These are phyloP conservation scores for Chrysomallon squamiferum DNA, from an alignment of 1,140 invertebrate genomes.

Conservation along the genomic window DNA sequence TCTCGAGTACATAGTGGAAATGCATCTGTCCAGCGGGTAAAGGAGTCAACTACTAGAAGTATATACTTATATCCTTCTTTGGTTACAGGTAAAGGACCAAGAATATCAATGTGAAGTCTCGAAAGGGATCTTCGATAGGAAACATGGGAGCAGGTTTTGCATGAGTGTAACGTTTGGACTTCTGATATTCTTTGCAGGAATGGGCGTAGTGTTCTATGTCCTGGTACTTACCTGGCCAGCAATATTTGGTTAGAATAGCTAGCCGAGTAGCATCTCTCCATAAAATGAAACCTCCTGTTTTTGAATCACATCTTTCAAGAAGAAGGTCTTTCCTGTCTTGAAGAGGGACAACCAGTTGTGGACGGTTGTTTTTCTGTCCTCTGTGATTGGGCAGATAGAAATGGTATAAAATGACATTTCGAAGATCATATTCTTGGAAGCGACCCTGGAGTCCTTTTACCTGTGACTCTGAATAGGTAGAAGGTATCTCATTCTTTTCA, in stretches of 20 bases:
- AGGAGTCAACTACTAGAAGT: slow-evolving; percentile 28
- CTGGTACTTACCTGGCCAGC: slow-evolving; percentile 1
- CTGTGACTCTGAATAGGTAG: neutral
- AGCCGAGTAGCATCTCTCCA: neutral
- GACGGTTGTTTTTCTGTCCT: no score
- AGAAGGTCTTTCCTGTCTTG: neutral
- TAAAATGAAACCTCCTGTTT: neutral
- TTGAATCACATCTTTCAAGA: neutral
- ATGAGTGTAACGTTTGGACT: no score
- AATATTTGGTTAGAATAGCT: neutral
- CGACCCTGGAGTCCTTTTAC: neutral
- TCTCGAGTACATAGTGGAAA: neutral
- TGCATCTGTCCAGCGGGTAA: slow-evolving; percentile 25
- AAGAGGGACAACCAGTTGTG: no score
- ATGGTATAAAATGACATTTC: no score
- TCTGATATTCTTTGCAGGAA: no score
- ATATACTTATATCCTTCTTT: no score
- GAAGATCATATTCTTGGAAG: neutral
- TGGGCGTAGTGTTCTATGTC: no score
- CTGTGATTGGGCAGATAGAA: no score
- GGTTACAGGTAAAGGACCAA: no score
- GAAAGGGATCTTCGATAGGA: no score
- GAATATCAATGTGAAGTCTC: no score
- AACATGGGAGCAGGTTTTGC: no score
- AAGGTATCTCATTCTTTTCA: neutral